Conservation (phyloP, 2,888 invertebrate species). For the Thymelicus lineola region DNA sequence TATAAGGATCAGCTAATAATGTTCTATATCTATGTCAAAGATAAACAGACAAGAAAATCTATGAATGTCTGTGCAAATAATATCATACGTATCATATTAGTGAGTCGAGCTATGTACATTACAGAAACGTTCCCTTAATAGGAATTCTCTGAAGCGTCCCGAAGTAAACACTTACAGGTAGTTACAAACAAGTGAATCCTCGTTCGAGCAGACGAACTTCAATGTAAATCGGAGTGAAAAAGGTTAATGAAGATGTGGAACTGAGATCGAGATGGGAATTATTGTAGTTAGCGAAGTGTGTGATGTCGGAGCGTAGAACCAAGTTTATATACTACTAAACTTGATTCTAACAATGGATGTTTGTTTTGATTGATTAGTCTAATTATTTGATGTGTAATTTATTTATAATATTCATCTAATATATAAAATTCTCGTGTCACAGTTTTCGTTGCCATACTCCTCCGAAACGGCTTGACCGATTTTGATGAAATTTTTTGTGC, state of each 20-base stretch:
- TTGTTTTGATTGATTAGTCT: no score
- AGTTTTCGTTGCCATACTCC: no score
- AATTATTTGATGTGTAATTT: no score
- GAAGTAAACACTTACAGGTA: conserved; percentile 2
- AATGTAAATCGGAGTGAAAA: not conserved
- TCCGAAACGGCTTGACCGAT: no score
- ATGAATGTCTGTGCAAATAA: not conserved
- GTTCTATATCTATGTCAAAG: not conserved
- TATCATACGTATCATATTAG: not conserved
- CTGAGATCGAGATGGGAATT: not conserved
- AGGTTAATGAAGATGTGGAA: not conserved
- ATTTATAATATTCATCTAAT: no score
- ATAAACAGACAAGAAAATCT: not conserved
- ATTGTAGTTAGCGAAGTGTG: conserved; percentile 5
- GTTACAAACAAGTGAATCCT: not conserved
- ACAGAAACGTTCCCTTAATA: not conserved
- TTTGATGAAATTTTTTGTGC: no score
- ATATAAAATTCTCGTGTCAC: no score
- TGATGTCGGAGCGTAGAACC: not conserved
- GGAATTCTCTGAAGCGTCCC: not conserved
- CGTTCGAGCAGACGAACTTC: not conserved
- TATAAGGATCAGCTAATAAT: not conserved
- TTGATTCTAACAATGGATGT: no score
- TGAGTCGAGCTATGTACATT: not conserved
- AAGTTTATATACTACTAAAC: not conserved